phyloP scores from a whole-genome alignment of 2,113 vertebrate genomes.

The Rhea americana region DNA sequence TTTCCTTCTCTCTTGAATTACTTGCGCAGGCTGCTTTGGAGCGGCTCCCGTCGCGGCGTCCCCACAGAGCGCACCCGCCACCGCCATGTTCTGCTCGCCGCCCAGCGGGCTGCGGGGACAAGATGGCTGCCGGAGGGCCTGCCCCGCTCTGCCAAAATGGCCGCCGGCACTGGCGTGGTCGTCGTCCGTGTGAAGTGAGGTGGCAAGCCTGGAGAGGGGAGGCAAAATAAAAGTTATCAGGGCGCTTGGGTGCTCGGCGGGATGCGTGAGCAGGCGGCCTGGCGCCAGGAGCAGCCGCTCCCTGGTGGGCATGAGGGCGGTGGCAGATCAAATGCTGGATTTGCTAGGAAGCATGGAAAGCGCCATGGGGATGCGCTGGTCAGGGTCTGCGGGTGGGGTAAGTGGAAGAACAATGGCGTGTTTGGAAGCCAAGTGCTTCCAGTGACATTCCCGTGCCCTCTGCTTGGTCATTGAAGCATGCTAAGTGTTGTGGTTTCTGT shows the following conservation, averaged over 20 bases:
- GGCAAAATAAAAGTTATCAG: not conserved
- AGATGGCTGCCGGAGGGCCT: not conserved
- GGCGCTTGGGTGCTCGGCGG: fast-evolving
- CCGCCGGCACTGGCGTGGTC: fast-evolving
- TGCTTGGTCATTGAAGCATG: constrained; percentile 64
- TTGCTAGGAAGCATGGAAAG: not conserved
- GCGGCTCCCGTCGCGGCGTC: not conserved
- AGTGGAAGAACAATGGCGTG: constrained; percentile 48
- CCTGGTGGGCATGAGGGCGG: not conserved
- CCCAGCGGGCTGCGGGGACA: fast-evolving
- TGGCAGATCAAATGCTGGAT: not conserved
- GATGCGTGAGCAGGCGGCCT: no score
- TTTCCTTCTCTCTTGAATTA: constrained; percentile 9
- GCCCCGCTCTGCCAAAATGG: no score
- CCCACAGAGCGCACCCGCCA: not conserved
- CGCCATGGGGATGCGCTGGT: constrained; percentile 14
- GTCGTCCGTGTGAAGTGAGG: fast-evolving
- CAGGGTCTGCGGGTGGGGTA: constrained; percentile 43
- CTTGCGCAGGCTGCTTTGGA: not conserved
- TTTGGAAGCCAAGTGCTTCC: constrained; percentile 61
- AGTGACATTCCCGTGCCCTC: constrained; percentile 64
- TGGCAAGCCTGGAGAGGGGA: not conserved
- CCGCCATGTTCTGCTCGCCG: not conserved
- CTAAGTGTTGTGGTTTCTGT: constrained; percentile 62
- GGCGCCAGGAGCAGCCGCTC: no score